Evolutionary conservation across 2,888 invertebrate species (phyloP).

Genomic region (Parelbella ahira): DNA sequence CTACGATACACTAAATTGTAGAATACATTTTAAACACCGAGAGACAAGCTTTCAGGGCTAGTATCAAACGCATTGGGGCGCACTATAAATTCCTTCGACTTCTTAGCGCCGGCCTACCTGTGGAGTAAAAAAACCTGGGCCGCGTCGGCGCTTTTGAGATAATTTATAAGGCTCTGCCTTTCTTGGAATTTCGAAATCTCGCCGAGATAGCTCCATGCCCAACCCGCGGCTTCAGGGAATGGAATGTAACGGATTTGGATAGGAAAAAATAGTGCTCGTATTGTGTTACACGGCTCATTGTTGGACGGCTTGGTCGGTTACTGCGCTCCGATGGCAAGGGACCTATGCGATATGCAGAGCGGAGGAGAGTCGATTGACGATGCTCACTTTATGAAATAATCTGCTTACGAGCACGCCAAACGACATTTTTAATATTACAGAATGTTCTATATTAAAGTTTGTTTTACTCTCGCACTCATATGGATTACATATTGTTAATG

Average conservation of each 20-base stretch:
- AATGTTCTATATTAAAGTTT: too few species aligned
- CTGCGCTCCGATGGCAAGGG: slow-evolving; percentile 44
- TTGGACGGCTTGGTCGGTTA: slow-evolving; percentile 43
- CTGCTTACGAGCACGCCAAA: too few species aligned
- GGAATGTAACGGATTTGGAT: slow-evolving; percentile 77
- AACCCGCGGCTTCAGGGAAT: slow-evolving; percentile 59
- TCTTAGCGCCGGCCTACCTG: slow-evolving; percentile 79
- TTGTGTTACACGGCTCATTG: slow-evolving; percentile 54
- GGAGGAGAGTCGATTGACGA: not conserved
- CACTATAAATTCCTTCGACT: slow-evolving; percentile 70
- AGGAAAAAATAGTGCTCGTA: slow-evolving; percentile 61
- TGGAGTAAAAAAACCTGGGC: slow-evolving; percentile 75
- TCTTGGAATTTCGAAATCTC: slow-evolving; percentile 79
- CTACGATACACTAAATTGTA: too few species aligned
- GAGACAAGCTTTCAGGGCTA: slow-evolving; percentile 33
- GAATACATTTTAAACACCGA: too few species aligned
- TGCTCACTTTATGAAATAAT: too few species aligned
- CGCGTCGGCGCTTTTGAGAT: slow-evolving; percentile 80
- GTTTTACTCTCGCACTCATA: too few species aligned
- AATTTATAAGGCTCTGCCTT: slow-evolving; percentile 79
- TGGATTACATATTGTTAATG: too few species aligned
- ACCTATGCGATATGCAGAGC: slow-evolving; percentile 27
- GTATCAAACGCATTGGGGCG: slow-evolving; percentile 45
- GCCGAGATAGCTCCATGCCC: slow-evolving; percentile 59
- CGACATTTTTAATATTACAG: too few species aligned